phyloP scores from a whole-genome alignment of 2,888 invertebrate genomes.

The Dynastes hyllus region DNA sequence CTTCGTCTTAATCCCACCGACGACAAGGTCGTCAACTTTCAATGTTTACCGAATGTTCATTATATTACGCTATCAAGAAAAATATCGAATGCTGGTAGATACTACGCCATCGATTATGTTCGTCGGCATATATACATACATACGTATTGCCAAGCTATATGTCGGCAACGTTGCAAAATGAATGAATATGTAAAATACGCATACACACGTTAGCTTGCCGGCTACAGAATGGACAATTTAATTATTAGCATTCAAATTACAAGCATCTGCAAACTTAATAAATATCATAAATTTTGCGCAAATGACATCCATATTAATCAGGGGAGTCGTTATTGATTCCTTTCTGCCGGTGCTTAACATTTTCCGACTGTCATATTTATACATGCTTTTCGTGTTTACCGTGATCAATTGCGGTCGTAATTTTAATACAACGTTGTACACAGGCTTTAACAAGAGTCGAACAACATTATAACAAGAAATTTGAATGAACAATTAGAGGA shows the following conservation, averaged over 20 bases:
- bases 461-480: conserved; percentile 16
- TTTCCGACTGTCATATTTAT: conserved; percentile 15
- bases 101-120: conserved; percentile 20
- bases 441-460: not conserved
- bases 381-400: conserved; percentile 5
- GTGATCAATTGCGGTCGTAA: conserved; percentile 17
- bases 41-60: conserved; percentile 38
- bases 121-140: not conserved
- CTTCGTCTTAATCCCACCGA: conserved; percentile 7
- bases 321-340: conserved; percentile 30
- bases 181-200: conserved; percentile 20
- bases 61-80: conserved; percentile 29
- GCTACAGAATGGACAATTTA: conserved; percentile 22
- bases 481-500: not conserved
- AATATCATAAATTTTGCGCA: conserved; percentile 26
- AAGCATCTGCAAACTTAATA: conserved; percentile 41
- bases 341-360: conserved; percentile 17
- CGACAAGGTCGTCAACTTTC: conserved; percentile 40
- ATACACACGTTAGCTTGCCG: not conserved
- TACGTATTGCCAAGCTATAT: not conserved
- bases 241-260: conserved; percentile 34
- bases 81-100: conserved; percentile 18
- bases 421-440: conserved; percentile 16
- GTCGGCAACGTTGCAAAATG: conserved; percentile 8
- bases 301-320: conserved; percentile 32